Evolutionary conservation across 2,888 invertebrate species (phyloP).

Genomic region (Syrphus vitripennis): DNA sequence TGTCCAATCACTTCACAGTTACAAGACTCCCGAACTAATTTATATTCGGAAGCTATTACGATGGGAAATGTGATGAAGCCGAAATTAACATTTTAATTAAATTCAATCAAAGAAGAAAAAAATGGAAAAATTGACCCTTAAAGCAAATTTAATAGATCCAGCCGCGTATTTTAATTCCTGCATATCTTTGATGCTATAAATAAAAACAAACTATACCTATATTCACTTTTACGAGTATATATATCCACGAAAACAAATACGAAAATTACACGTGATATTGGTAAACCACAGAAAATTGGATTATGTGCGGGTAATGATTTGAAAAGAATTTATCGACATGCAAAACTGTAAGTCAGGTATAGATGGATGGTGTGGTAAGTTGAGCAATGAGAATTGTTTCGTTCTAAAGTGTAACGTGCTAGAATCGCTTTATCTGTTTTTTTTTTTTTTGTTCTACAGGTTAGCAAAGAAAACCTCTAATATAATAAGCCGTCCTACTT

Average conservation of each 20-base stretch:
- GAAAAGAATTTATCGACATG: constrained; percentile 41
- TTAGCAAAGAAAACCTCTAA: neutral
- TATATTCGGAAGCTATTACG: too few species aligned
- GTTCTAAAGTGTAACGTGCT: neutral
- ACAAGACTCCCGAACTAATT: too few species aligned
- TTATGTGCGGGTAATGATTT: constrained; percentile 59
- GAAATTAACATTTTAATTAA: too few species aligned
- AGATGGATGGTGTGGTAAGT: neutral
- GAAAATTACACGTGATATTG: constrained; percentile 47
- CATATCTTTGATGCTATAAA: too few species aligned
- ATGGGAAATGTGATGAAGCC: too few species aligned
- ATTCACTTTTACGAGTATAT: too few species aligned
- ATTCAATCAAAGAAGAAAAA: too few species aligned
- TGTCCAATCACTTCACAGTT: too few species aligned
- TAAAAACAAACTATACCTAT: too few species aligned
- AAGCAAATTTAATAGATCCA: too few species aligned
- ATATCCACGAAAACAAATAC: constrained; percentile 37
- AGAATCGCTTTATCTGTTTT: neutral
- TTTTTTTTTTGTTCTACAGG: neutral
- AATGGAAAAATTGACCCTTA: too few species aligned
- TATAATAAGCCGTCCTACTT: constrained; percentile 28
- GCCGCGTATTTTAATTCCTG: too few species aligned
- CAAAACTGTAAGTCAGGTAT: constrained; percentile 5
- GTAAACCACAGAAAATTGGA: constrained; percentile 64
- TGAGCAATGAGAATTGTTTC: constrained; percentile 2